Conservation (phyloP, 2,113 vertebrate genomes). For the Pseudopodoces humilis region DNA sequence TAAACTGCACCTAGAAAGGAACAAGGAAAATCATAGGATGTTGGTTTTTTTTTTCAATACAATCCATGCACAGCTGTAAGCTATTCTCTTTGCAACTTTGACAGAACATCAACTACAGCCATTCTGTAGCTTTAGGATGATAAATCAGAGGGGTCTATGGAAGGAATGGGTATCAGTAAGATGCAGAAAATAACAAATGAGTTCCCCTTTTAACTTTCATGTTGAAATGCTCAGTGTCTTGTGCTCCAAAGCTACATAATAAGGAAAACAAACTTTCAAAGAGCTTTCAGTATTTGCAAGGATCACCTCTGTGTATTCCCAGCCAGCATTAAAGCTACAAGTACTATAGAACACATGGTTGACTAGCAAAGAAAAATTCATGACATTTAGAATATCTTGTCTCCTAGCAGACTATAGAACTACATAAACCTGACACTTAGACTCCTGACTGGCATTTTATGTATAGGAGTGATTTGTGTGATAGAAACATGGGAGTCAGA, state of each 20-base stretch:
- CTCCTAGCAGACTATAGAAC: neutral
- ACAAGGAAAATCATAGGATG: neutral
- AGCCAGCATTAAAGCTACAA: neutral
- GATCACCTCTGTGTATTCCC: neutral
- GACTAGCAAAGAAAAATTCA: neutral
- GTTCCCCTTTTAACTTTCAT: slow-evolving; percentile 3
- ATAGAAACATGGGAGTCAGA: neutral
- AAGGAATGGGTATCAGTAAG: neutral
- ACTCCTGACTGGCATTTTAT: neutral
- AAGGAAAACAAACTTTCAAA: neutral
- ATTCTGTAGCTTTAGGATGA: slow-evolving; percentile 13
- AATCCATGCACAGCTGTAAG: slow-evolving; percentile 33
- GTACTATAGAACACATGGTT: neutral
- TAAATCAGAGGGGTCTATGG: slow-evolving; percentile 38
- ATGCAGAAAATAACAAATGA: slow-evolving; percentile 26
- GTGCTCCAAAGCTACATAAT: neutral
- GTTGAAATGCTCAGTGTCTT: neutral
- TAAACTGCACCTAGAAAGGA: neutral
- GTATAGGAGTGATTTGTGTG: neutral
- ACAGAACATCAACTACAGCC: slow-evolving; percentile 40
- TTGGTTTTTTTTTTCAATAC: neutral
- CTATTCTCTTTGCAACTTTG: slow-evolving; percentile 20
- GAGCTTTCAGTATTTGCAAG: neutral
- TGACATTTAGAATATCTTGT: neutral
- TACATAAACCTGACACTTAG: neutral